A percentile compares a stretch with the other conserved stretches of the same genome.
Evolutionary conservation across 2,797 vertebrate genomes (phyloP).

Genomic region (Hyperoplus lanceolatus): DNA sequence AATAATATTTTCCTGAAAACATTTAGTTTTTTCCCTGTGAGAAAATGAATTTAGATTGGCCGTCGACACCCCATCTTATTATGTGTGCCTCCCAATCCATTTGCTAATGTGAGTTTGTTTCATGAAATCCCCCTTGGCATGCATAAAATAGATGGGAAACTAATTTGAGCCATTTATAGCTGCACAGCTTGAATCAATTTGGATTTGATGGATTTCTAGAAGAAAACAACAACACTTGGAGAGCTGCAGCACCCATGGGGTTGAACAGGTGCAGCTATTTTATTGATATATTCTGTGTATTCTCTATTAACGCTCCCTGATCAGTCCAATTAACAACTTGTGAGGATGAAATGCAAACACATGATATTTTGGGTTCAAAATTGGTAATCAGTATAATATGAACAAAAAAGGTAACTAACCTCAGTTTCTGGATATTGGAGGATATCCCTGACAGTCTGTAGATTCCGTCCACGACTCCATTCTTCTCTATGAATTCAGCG

Average conservation of each 20-base stretch:
- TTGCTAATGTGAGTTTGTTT: constrained; percentile 36
- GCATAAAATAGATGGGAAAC: constrained; percentile 38
- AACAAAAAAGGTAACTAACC: constrained; percentile 80
- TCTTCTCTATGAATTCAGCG: constrained; percentile 96
- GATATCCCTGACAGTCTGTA: constrained; percentile 97
- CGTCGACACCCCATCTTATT: constrained; percentile 34
- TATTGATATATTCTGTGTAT: constrained; percentile 4
- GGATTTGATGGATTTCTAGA: constrained; percentile 26
- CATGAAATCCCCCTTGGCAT: constrained; percentile 28
- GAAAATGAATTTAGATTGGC: constrained; percentile 18
- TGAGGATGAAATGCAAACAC: neutral
- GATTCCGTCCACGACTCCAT: constrained; percentile 98
- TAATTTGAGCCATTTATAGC: constrained; percentile 14
- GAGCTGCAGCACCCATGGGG: constrained; percentile 1
- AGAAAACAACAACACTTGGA: constrained; percentile 17
- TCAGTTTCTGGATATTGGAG: constrained; percentile 98
- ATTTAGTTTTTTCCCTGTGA: constrained; percentile 8
- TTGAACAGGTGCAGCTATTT: neutral
- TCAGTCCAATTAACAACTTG: neutral
- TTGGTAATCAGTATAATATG: neutral
- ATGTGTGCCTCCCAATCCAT: constrained; percentile 12
- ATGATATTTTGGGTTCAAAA: neutral
- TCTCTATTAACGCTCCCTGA: neutral
- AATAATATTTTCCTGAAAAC: constrained; percentile 4
- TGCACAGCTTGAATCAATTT: constrained; percentile 35